phyloP scores from a whole-genome alignment of 2,888 invertebrate species.

The Nycteola revayana region DNA sequence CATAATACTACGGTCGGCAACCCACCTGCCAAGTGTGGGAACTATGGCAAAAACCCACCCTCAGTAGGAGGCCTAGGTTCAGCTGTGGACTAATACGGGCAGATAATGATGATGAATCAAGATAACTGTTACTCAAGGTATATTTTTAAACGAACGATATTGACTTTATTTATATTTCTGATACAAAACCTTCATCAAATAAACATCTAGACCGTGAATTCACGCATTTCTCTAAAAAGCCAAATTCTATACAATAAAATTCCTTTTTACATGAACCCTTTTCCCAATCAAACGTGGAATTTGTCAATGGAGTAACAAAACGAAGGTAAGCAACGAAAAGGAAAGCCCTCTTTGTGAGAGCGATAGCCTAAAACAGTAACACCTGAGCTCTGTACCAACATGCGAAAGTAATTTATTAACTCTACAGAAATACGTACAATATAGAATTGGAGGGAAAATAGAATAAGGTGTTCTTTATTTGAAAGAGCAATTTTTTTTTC shows the following conservation, averaged over 20 bases:
- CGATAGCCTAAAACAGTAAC: slow-evolving; percentile 51
- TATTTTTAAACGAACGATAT: no score
- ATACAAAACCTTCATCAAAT: no score
- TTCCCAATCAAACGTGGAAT: slow-evolving; percentile 34
- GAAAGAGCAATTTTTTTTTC: slow-evolving; percentile 20
- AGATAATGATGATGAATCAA: no score
- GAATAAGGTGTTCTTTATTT: slow-evolving; percentile 27
- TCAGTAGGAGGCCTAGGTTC: no score
- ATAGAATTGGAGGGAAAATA: slow-evolving; percentile 31
- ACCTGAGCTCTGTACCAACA: slow-evolving; percentile 56
- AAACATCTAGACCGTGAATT: no score
- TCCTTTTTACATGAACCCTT: slow-evolving; percentile 31
- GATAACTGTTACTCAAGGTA: no score
- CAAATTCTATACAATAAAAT: slow-evolving; percentile 33
- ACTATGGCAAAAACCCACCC: no score
- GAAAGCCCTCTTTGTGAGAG: slow-evolving; percentile 48
- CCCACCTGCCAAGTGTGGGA: no score
- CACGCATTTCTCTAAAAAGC: slow-evolving; percentile 6
- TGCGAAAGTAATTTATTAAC: slow-evolving; percentile 56
- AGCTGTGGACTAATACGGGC: no score
- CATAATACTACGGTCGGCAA: no score
- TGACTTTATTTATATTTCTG: no score
- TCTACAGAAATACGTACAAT: slow-evolving; percentile 33
- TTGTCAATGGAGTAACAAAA: slow-evolving; percentile 27
- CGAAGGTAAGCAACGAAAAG: slow-evolving; percentile 14